A percentile compares a stretch with the other conserved stretches of the same genome.
Evolutionary conservation across 2,113 vertebrate species (phyloP).

Genomic region (Nesogale talazaci): DNA sequence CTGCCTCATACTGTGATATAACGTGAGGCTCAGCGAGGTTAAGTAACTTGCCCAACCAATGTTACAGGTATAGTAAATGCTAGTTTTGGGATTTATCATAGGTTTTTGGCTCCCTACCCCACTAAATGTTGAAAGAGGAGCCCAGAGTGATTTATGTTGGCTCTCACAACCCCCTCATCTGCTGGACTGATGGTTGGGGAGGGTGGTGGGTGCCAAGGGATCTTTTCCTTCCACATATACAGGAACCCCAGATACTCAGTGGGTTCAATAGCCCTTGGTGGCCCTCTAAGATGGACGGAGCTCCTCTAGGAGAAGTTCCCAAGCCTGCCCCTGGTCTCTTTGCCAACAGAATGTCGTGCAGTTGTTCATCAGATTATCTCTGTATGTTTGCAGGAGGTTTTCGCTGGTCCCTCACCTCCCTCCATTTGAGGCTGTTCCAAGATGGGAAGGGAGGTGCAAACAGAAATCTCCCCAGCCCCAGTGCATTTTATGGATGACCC

Average conservation of each 20-base stretch:
- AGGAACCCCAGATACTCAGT: background rate
- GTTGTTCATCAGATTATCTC: background rate
- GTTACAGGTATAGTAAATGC: background rate
- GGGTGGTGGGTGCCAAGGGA: background rate
- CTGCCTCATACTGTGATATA: background rate
- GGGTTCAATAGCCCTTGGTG: background rate
- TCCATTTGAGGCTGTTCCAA: background rate
- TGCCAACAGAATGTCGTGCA: conserved; percentile 9
- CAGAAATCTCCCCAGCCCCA: background rate
- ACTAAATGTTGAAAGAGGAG: background rate
- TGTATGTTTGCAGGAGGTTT: background rate
- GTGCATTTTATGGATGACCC: background rate
- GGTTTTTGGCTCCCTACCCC: background rate
- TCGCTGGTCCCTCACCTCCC: background rate
- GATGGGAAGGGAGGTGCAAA: no score
- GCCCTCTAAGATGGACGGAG: background rate
- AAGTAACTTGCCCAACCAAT: conserved; percentile 43
- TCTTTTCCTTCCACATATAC: background rate
- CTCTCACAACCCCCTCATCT: background rate
- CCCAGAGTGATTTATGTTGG: background rate
- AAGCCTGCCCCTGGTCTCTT: background rate
- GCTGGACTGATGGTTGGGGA: background rate
- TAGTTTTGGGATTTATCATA: background rate
- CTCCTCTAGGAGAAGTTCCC: background rate
- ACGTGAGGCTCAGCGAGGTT: conserved; percentile 30